A percentile compares a stretch with the other conserved stretches of the same genome.
Conservation (phyloP, 2,888 invertebrate genomes). For the Hydroisotoma schaefferi region DNA sequence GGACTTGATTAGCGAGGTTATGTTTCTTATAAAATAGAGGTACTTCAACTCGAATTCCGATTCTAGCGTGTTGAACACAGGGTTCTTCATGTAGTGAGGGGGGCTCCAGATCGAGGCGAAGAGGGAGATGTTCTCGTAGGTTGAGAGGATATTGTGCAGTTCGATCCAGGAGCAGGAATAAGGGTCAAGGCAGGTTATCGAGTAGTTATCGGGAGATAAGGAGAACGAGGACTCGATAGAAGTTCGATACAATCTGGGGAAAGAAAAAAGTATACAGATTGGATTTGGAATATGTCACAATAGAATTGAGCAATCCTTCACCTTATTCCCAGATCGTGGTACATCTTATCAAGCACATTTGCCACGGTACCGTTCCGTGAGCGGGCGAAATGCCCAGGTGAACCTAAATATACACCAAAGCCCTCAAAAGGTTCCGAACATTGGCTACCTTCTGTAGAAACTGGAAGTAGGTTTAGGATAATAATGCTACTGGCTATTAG, state of each 20-base stretch:
- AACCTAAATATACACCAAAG: slow-evolving; percentile 38
- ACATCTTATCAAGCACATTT: slow-evolving; percentile 24
- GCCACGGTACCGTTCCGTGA: slow-evolving; percentile 17
- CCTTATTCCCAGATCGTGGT: slow-evolving; percentile 35
- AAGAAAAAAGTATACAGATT: slow-evolving; percentile 1
- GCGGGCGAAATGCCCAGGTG: slow-evolving; percentile 17
- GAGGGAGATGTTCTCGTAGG: slow-evolving; percentile 13
- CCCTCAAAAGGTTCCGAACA: slow-evolving; percentile 29
- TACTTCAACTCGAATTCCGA: slow-evolving; percentile 21
- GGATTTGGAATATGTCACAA: neutral
- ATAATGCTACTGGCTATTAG: no score
- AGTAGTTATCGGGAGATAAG: slow-evolving; percentile 22
- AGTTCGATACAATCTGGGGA: slow-evolving; percentile 30
- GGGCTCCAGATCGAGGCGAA: slow-evolving; percentile 43
- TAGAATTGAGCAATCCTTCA: neutral
- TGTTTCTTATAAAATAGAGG: slow-evolving; percentile 23
- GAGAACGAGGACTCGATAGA: slow-evolving; percentile 34
- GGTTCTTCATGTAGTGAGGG: slow-evolving; percentile 42
- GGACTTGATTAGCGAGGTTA: slow-evolving; percentile 17
- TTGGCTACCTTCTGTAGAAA: no score
- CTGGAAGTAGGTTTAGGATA: no score
- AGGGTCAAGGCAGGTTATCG: slow-evolving; percentile 23
- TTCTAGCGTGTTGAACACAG: slow-evolving; percentile 17
- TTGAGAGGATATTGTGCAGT: slow-evolving; percentile 17
- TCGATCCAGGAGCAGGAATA: slow-evolving; percentile 36